A percentile compares a stretch with the other conserved stretches of the same genome.
These are phyloP conservation scores for Pollachius pollachius DNA, from an alignment of 2,113 vertebrate genomes.

Conservation along the genomic window DNA sequence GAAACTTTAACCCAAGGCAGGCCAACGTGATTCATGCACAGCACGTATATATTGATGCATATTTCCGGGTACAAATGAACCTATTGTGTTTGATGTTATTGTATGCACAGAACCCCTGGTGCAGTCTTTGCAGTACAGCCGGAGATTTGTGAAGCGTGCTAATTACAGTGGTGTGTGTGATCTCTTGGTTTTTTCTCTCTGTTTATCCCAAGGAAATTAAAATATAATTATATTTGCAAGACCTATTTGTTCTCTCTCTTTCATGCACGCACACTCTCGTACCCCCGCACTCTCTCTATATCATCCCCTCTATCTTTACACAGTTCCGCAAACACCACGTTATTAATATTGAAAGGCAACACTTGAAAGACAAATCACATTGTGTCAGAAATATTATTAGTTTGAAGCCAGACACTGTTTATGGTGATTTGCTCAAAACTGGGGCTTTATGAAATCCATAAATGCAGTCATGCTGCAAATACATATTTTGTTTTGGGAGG, in stretches of 20 bases:
- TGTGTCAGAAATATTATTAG: slow-evolving; percentile 39
- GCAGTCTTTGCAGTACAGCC: neutral
- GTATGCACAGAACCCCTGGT: neutral
- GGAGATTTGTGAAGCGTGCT: slow-evolving; percentile 5
- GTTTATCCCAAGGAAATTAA: slow-evolving; percentile 51
- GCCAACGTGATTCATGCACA: too few species aligned
- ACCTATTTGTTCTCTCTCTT: slow-evolving; percentile 44
- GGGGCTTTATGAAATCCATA: slow-evolving; percentile 47
- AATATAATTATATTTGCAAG: slow-evolving; percentile 52
- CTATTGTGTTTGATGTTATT: neutral
- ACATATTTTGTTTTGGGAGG: neutral
- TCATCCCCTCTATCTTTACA: neutral
- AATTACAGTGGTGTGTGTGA: slow-evolving; percentile 44
- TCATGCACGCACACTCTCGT: neutral
- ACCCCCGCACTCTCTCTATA: slow-evolving; percentile 2
- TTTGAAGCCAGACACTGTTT: slow-evolving; percentile 56
- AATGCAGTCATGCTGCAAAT: slow-evolving; percentile 36
- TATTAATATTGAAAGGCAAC: slow-evolving; percentile 51
- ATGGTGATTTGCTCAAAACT: slow-evolving; percentile 65
- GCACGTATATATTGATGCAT: too few species aligned
- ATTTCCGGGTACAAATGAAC: neutral
- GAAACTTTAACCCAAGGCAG: too few species aligned
- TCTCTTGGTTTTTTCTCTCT: slow-evolving; percentile 6
- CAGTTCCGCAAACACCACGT: slow-evolving; percentile 29
- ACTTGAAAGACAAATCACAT: slow-evolving; percentile 51